Percentiles rank a stretch among this genome's conserved stretches.
These are phyloP conservation scores for Phthorimaea operculella DNA, from an alignment of 1,140 invertebrate genomes.

Conservation along the genomic window DNA sequence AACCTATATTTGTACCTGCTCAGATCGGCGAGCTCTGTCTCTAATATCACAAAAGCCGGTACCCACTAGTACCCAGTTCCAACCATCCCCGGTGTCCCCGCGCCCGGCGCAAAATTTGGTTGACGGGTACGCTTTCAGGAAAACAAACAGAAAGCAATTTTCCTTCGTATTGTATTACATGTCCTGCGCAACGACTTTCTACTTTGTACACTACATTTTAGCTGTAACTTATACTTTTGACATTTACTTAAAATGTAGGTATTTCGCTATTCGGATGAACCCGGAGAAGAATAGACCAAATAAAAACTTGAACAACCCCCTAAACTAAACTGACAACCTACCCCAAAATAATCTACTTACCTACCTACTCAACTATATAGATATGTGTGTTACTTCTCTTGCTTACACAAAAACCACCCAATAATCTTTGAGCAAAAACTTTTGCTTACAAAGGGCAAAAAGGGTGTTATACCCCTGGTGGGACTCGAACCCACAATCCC, in stretches of 20 bases:
- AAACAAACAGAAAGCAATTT: conserved; percentile 7
- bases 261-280: not conserved
- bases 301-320: too few relatives aligned
- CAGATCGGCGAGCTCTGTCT: not conserved
- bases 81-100: too few relatives aligned
- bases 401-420: not conserved
- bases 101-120: not conserved
- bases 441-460: not conserved
- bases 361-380: too few relatives aligned
- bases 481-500: conserved; percentile 44
- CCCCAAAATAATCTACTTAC: too few relatives aligned
- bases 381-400: too few relatives aligned
- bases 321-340: too few relatives aligned
- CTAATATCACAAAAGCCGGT: not conserved
- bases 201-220: conserved; percentile 1
- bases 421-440: not conserved
- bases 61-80: too few relatives aligned
- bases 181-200: not conserved
- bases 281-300: too few relatives aligned
- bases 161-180: conserved; percentile 4
- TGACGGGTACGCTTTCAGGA: conserved; percentile 4
- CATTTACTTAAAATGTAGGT: too few relatives aligned
- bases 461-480: conserved; percentile 29
- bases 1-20: too few relatives aligned
- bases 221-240: not conserved